These are phyloP conservation scores for Maconellicoccus hirsutus DNA, from an alignment of 1,140 invertebrate genomes.

Conservation along the genomic window DNA sequence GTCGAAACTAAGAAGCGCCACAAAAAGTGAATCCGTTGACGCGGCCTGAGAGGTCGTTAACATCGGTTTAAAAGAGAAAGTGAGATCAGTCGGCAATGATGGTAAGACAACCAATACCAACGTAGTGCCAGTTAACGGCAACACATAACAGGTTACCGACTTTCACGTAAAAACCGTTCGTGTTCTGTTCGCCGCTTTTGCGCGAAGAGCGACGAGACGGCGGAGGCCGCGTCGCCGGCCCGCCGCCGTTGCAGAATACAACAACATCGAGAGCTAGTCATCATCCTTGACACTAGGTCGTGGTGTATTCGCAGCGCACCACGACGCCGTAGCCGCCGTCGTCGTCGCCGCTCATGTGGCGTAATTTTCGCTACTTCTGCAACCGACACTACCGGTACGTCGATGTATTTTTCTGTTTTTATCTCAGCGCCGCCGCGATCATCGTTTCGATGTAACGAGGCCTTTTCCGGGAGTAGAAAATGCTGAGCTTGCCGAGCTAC, in stretches of 20 bases:
- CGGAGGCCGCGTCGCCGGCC: too few relatives aligned
- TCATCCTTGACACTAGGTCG: constrained; percentile 21
- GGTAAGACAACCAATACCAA: not conserved
- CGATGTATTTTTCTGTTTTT: too few relatives aligned
- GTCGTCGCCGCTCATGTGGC: too few relatives aligned
- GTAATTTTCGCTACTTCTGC: too few relatives aligned
- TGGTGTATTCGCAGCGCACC: not conserved
- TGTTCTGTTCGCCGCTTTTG: not conserved
- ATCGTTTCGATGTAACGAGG: too few relatives aligned
- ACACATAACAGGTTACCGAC: constrained; percentile 16
- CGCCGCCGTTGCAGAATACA: too few relatives aligned
- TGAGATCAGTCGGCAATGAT: constrained; percentile 15
- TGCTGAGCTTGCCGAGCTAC: too few relatives aligned
- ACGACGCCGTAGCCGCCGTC: too few relatives aligned
- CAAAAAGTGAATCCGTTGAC: constrained; percentile 16
- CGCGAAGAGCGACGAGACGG: too few relatives aligned
- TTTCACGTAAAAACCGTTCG: constrained; percentile 8
- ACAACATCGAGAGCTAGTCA: not conserved
- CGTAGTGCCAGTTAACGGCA: constrained; percentile 18
- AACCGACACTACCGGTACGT: too few relatives aligned
- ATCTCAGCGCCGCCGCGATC: too few relatives aligned
- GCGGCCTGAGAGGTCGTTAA: constrained; percentile 8
- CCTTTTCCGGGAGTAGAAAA: too few relatives aligned
- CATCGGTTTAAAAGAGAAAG: constrained; percentile 3
- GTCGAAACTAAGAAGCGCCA: not conserved